Conservation (phyloP, 2,113 vertebrate genomes). For the Pionites leucogaster region DNA sequence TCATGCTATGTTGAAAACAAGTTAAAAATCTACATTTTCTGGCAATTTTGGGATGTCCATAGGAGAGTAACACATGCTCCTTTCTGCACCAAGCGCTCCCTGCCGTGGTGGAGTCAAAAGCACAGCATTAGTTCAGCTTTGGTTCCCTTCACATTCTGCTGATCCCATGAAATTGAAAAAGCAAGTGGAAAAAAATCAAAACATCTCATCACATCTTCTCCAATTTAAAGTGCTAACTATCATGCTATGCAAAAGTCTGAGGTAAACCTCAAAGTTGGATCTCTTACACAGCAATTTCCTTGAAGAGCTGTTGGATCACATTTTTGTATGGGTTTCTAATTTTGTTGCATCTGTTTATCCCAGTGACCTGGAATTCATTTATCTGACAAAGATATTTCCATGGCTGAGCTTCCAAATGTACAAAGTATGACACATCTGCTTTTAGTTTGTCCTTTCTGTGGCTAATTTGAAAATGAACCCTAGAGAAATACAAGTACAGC, state of each 20-base stretch:
- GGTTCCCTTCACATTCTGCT: conserved; percentile 28
- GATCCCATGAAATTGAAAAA: conserved; percentile 34
- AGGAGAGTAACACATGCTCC: not conserved
- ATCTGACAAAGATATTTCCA: conserved; percentile 38
- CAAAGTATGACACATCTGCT: conserved; percentile 37
- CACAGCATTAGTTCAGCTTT: not conserved
- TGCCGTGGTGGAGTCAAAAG: not conserved
- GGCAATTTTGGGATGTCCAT: not conserved
- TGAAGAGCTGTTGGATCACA: conserved; percentile 20
- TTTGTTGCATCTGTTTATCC: conserved; percentile 44
- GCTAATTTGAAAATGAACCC: conserved; percentile 12
- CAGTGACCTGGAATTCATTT: conserved; percentile 51
- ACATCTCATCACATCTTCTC: conserved; percentile 12
- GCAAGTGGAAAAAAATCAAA: not conserved
- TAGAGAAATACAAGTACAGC: not conserved
- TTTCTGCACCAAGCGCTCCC: not conserved
- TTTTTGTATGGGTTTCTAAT: not conserved
- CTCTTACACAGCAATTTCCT: conserved; percentile 34
- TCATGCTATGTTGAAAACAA: not conserved
- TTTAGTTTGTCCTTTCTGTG: conserved; percentile 35
- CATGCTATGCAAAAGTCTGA: conserved; percentile 39
- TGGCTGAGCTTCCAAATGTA: not conserved
- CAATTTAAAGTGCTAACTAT: conserved; percentile 14
- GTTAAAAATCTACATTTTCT: not conserved
- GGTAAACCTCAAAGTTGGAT: conserved; percentile 60